Percentiles rank a stretch among this genome's conserved stretches.
Evolutionary conservation across 2,113 vertebrate species (phyloP).

Genomic region (Platycercus adscitus): DNA sequence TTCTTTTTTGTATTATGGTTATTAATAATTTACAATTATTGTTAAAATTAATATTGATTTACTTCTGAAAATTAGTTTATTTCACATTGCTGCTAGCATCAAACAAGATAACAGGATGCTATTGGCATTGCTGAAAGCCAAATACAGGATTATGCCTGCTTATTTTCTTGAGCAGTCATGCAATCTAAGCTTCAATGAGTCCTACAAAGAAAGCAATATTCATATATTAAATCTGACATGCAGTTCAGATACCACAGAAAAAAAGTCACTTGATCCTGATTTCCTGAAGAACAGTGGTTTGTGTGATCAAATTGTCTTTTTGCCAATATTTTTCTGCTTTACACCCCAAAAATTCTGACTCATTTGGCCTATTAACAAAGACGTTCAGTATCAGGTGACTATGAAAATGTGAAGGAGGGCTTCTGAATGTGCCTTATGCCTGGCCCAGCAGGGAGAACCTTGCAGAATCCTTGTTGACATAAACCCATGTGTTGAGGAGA

Average conservation of each 20-base stretch:
- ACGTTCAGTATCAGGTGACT: not conserved
- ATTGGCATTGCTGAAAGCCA: slow-evolving; percentile 16
- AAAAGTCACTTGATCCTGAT: not conserved
- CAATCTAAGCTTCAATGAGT: slow-evolving; percentile 14
- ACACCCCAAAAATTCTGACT: not conserved
- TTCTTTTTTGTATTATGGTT: not conserved
- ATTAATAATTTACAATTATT: slow-evolving; percentile 32
- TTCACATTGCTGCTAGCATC: not conserved
- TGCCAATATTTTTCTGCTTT: not conserved
- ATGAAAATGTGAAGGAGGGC: not conserved
- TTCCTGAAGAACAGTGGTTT: not conserved
- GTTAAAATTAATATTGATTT: slow-evolving; percentile 39
- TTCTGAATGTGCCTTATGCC: not conserved
- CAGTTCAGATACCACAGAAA: not conserved
- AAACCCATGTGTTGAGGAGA: slow-evolving; percentile 3
- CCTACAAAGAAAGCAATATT: not conserved
- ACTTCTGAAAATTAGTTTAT: slow-evolving; percentile 37
- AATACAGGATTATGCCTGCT: slow-evolving; percentile 15
- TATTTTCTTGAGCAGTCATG: slow-evolving; percentile 46
- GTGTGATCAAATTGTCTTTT: not conserved
- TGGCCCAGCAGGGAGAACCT: not conserved
- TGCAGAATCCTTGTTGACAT: slow-evolving; percentile 8
- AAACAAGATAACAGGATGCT: slow-evolving; percentile 36
- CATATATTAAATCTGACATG: not conserved
- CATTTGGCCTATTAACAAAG: not conserved